These are phyloP conservation scores for Sibirionetta formosa DNA, from an alignment of 2,797 vertebrate species.

Conservation along the genomic window DNA sequence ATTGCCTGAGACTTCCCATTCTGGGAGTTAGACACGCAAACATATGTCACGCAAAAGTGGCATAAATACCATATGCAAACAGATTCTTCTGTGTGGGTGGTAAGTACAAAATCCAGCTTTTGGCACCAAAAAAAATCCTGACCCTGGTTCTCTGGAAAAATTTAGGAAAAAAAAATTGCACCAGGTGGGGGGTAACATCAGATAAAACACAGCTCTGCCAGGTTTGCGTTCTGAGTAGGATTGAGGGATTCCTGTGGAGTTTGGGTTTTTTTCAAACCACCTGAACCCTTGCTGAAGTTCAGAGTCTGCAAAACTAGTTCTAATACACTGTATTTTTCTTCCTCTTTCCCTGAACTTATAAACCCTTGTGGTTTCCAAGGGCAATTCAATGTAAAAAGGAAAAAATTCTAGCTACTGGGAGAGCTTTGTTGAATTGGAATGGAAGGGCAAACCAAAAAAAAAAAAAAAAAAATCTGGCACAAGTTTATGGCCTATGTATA, in stretches of 20 bases:
- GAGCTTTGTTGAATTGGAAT: neutral
- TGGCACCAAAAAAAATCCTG: neutral
- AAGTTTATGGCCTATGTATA: conserved; percentile 43
- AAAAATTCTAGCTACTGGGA: neutral
- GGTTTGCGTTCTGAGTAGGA: neutral
- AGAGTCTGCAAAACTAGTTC: neutral
- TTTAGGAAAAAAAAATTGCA: neutral
- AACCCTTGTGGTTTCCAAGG: conserved; percentile 35
- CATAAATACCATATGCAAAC: conserved; percentile 36
- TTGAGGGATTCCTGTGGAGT: neutral
- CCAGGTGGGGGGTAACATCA: neutral
- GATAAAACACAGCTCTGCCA: neutral
- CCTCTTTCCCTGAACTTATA: conserved; percentile 16
- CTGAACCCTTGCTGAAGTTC: neutral
- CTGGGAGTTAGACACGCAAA: neutral
- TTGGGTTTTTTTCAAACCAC: neutral
- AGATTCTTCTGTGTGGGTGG: conserved; percentile 10
- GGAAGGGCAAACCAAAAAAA: neutral
- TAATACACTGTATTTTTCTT: neutral
- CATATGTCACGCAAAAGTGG: conserved; percentile 38
- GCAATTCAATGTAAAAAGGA: neutral
- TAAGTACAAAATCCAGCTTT: neutral
- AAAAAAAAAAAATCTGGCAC: neutral
- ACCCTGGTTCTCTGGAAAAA: neutral
- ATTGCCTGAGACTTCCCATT: conserved; percentile 22